phyloP scores from a whole-genome alignment of 2,888 invertebrate species.

The Agrotis segetum region DNA sequence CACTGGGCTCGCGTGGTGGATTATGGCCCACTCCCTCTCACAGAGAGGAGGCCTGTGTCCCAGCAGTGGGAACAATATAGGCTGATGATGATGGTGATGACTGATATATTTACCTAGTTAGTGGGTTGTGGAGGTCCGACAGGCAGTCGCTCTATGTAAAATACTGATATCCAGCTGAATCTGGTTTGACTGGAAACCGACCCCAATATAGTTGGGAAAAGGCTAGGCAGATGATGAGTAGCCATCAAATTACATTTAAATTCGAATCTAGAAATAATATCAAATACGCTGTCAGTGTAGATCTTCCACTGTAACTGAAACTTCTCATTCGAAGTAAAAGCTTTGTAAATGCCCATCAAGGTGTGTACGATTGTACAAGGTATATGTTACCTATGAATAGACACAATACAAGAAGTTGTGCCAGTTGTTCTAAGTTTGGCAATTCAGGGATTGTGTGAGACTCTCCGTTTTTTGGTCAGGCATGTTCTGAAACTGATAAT shows the following conservation, averaged over 20 bases:
- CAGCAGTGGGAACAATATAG: too few relatives aligned
- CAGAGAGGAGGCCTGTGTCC: too few relatives aligned
- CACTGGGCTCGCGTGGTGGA: too few relatives aligned
- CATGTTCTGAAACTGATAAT: slow-evolving; percentile 30
- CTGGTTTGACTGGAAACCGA: too few relatives aligned
- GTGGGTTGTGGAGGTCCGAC: too few relatives aligned
- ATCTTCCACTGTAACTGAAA: not conserved
- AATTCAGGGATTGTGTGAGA: slow-evolving; percentile 40
- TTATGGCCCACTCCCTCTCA: too few relatives aligned
- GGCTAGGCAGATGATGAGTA: too few relatives aligned
- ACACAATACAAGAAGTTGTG: slow-evolving; percentile 36
- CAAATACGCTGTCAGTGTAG: not conserved
- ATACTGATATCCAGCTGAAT: too few relatives aligned
- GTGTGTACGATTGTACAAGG: not conserved
- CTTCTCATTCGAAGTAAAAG: not conserved
- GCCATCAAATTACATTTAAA: not conserved
- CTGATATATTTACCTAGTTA: too few relatives aligned
- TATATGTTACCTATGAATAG: slow-evolving; percentile 10
- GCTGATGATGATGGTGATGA: too few relatives aligned
- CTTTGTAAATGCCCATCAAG: not conserved
- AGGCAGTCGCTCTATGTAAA: too few relatives aligned
- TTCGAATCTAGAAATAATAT: not conserved
- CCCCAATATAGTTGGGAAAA: too few relatives aligned
- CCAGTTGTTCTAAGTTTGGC: slow-evolving; percentile 28
- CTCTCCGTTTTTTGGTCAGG: slow-evolving; percentile 1